phyloP scores from a whole-genome alignment of 2,888 invertebrate species.

The Colostygia pectinataria region DNA sequence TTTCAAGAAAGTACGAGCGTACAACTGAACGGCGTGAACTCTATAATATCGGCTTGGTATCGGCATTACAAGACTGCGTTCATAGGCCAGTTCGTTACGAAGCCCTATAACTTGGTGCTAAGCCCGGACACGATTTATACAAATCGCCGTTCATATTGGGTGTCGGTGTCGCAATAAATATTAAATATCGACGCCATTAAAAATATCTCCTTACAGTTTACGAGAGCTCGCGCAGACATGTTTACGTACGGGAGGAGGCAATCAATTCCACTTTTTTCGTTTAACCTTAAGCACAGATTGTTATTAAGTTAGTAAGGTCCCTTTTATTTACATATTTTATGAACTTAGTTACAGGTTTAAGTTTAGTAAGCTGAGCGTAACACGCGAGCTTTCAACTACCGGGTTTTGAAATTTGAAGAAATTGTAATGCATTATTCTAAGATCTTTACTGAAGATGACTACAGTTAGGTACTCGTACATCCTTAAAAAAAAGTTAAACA shows the following conservation, averaged over 20 bases:
- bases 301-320: conserved; percentile 4
- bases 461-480: no score
- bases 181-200: conserved; percentile 81
- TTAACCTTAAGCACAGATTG: conserved; percentile 46
- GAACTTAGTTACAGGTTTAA: background rate
- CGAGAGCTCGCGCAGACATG: conserved; percentile 74
- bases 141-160: conserved; percentile 79
- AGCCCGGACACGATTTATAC: conserved; percentile 54
- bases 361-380: conserved; percentile 27
- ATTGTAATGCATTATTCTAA: no score
- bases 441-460: no score
- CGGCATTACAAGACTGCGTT: conserved; percentile 17
- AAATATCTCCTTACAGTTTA: conserved; percentile 82
- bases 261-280: conserved; percentile 73
- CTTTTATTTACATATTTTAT: background rate
- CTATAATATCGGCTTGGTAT: no score
- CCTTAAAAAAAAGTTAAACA: no score
- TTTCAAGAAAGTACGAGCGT: no score
- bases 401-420: no score
- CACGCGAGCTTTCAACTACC: no score
- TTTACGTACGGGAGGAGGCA: conserved; percentile 74
- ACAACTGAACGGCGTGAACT: no score
- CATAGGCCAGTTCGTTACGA: conserved; percentile 24
- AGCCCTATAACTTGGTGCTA: conserved; percentile 23
- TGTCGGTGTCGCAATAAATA: conserved; percentile 80